Evolutionary conservation across 2,888 invertebrate genomes (phyloP), one percentile per base, ranked within the genome.

Genomic region (Tinea trinotella): DNA sequence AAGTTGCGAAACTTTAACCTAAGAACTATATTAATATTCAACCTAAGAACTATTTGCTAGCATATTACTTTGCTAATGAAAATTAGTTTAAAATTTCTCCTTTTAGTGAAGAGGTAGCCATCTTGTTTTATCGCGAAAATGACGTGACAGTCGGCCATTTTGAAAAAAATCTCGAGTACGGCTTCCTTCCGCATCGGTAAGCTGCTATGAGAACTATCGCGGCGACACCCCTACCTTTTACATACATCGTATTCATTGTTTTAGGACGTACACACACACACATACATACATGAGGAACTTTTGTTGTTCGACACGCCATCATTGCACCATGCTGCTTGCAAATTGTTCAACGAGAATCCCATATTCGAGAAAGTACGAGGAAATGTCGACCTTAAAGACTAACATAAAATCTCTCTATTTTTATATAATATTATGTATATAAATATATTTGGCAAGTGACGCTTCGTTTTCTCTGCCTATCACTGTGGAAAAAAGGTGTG

Each of bases 241-340:
- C 82, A 82, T 80, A 76, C 76, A 80, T 78, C 70, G 69, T 70
- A 74, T 76, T 83, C 85, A 84, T 85, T 85, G 85, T 85, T 85
- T 83, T 84, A 81, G 71, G 50, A 22, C 24, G 46, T n/a, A 15
- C 5, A 22, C 17, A 18, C 20, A 50, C 24, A 50, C 19, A 50
- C 50, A 50, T 15, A 5, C 24, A 79, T 68, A 79, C 78, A 77
- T 68, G 68, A 68, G 70, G 69, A 75, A 76, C 75, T 79, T 79
- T 79, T 82, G 76, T 79, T 76, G 68, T 75, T 40, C 17, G 10
- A 46, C 46, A 19, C 40, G 40, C 2, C 40, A 40, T 40, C 15
- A 12, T 2, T 30, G 30, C 30, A 13, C 40, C 40, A 40, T 40
- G 40, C 40, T 40, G 15, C 15, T 40, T 40, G 40, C 40, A 15